These are phyloP conservation scores for Helicolenus hilgendorfi DNA, from an alignment of 2,797 vertebrate genomes.

Conservation along the genomic window DNA sequence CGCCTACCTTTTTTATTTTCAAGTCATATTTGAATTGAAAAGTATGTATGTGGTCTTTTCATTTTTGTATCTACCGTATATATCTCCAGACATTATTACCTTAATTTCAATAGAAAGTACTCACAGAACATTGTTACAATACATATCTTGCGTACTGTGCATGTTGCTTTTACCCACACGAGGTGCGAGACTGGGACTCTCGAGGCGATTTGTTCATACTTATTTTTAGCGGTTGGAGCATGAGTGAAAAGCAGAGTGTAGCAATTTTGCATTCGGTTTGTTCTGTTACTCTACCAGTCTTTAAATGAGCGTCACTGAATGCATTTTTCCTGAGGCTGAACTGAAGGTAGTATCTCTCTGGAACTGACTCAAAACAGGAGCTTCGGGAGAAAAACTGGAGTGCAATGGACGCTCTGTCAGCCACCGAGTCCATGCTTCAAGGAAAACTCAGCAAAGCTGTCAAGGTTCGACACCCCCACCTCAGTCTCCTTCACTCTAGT, in stretches of 20 bases:
- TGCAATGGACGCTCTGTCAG: slow-evolving; percentile 99
- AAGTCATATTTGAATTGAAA: slow-evolving; percentile 34
- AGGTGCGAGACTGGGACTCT: slow-evolving; percentile 31
- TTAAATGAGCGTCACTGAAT: slow-evolving; percentile 75
- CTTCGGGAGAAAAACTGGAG: slow-evolving; percentile 99
- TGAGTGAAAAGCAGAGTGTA: slow-evolving; percentile 48
- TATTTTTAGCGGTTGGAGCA: slow-evolving; percentile 43
- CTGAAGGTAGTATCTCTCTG: slow-evolving; percentile 98
- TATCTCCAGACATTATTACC: background rate
- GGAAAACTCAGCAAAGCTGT: slow-evolving; percentile 98
- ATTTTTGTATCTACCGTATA: background rate
- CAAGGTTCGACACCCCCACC: slow-evolving; percentile 96
- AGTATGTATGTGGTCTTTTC: slow-evolving; percentile 5
- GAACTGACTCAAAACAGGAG: slow-evolving; percentile 98
- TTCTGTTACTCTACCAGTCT: slow-evolving; percentile 58
- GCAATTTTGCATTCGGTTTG: slow-evolving; percentile 43
- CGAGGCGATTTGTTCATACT: slow-evolving; percentile 8
- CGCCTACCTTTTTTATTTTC: slow-evolving; percentile 41
- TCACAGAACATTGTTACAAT: background rate
- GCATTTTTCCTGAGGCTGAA: slow-evolving; percentile 93
- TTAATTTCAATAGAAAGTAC: slow-evolving; percentile 5
- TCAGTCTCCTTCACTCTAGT: slow-evolving; percentile 93
- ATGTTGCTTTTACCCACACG: slow-evolving; percentile 47
- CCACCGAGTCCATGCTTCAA: slow-evolving; percentile 99
- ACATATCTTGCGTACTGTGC: slow-evolving; percentile 19